phyloP scores from a whole-genome alignment of 2,797 vertebrate species.

The Chaenodraco wilsoni region DNA sequence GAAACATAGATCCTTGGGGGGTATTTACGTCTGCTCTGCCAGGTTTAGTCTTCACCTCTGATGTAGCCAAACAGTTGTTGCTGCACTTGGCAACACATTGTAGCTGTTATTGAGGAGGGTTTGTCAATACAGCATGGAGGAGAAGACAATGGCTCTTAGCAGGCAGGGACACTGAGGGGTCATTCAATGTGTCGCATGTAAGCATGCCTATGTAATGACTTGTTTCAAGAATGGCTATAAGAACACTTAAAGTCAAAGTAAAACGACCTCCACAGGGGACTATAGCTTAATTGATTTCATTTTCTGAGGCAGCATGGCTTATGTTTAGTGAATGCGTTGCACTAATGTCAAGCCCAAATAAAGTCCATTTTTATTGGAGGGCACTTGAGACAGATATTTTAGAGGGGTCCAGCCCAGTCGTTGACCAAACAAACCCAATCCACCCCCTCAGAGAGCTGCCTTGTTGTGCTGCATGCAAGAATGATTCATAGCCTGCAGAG shows the following conservation, averaged over 20 bases:
- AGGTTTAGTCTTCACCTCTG: conserved; percentile 45
- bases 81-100: conserved; percentile 34
- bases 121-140: conserved; percentile 23
- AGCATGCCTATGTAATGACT: conserved; percentile 9
- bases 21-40: conserved; percentile 43
- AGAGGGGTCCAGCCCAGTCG: conserved; percentile 16
- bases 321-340: neutral
- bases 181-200: conserved; percentile 4
- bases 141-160: conserved; percentile 16
- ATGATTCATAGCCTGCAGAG: conserved; percentile 60
- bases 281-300: neutral
- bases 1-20: conserved; percentile 57
- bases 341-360: neutral
- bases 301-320: neutral
- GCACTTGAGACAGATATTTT: conserved; percentile 33
- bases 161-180: conserved; percentile 5
- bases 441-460: conserved; percentile 29
- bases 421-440: conserved; percentile 31
- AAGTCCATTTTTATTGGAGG: conserved; percentile 26
- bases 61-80: conserved; percentile 35
- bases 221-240: conserved; percentile 6
- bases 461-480: conserved; percentile 58
- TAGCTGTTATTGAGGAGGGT: conserved; percentile 19
- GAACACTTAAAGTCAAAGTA: neutral
- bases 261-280: conserved; percentile 1